Evolutionary conservation across 2,113 vertebrate species (phyloP).

Genomic region (Corapipo altera): DNA sequence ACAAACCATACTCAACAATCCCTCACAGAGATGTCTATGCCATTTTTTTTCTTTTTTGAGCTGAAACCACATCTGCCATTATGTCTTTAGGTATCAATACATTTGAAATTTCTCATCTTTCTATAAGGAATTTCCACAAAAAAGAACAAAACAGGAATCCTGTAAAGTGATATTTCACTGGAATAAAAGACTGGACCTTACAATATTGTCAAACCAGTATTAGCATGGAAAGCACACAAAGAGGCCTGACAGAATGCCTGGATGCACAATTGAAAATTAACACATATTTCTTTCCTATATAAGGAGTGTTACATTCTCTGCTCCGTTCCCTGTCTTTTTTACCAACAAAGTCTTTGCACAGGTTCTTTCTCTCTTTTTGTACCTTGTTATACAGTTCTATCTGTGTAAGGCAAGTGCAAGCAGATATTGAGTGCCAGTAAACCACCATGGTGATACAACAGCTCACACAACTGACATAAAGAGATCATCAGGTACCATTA

Average conservation of each 20-base stretch:
- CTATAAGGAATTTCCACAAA: not conserved
- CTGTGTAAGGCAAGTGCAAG: not conserved
- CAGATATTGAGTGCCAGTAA: accelerated
- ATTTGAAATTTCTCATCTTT: not conserved
- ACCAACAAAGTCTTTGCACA: not conserved
- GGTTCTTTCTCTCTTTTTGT: not conserved
- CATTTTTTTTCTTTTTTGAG: not conserved
- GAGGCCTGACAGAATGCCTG: not conserved
- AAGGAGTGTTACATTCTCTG: not conserved
- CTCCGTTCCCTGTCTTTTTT: not conserved
- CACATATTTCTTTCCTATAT: not conserved
- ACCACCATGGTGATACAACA: accelerated
- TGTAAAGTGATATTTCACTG: not conserved
- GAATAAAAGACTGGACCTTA: not conserved
- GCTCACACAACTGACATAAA: accelerated
- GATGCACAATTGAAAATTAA: not conserved
- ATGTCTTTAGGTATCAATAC: not conserved
- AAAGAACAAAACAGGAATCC: not conserved
- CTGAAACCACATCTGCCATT: not conserved
- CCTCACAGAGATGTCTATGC: not conserved
- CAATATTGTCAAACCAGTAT: not conserved
- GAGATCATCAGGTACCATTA: not conserved
- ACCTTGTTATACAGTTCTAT: not conserved
- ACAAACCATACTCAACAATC: not conserved
- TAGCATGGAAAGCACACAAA: not conserved